phyloP scores from a whole-genome alignment of 1,140 invertebrate species.

The Drosophila athabasca region DNA sequence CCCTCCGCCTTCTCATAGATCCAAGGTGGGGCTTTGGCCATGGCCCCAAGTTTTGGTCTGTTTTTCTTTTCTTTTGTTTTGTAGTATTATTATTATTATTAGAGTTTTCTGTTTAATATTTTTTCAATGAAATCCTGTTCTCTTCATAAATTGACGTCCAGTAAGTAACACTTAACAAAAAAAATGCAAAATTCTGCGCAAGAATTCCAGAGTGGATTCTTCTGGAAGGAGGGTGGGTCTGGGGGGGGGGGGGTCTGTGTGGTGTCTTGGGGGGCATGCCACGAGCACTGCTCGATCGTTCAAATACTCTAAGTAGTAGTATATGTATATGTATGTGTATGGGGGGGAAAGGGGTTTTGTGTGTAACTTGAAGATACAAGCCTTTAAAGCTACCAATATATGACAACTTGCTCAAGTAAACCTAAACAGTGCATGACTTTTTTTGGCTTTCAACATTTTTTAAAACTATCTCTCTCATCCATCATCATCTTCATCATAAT shows the following conservation, averaged over 20 bases:
- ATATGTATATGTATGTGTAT: constrained; percentile 28
- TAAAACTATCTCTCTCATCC: constrained; percentile 56
- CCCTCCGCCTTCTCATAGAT: constrained; percentile 19
- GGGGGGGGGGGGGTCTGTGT: constrained; percentile 30
- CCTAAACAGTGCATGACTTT: constrained; percentile 79
- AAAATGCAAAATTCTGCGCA: constrained; percentile 80
- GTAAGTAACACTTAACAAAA: constrained; percentile 71
- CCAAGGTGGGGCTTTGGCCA: constrained; percentile 18
- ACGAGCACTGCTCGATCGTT: constrained; percentile 68
- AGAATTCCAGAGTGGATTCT: constrained; percentile 50
- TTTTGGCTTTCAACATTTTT: constrained; percentile 75
- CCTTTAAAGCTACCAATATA: constrained; percentile 79
- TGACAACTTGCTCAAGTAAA: constrained; percentile 78
- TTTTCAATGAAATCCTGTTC: constrained; percentile 43
- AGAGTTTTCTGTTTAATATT: constrained; percentile 33
- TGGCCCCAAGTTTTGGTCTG: constrained; percentile 51
- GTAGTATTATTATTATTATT: constrained; percentile 23
- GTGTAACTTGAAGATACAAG: constrained; percentile 79
- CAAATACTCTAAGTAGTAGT: constrained; percentile 77
- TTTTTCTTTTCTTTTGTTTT: constrained; percentile 37
- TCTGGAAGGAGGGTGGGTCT: constrained; percentile 18
- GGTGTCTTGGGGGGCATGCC: constrained; percentile 10
- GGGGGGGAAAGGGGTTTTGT: constrained; percentile 45
- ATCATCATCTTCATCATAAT: constrained; percentile 22
- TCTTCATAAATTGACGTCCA: constrained; percentile 61